phyloP scores from a whole-genome alignment of 2,797 vertebrate genomes.

The Buphagus erythrorhynchus region DNA sequence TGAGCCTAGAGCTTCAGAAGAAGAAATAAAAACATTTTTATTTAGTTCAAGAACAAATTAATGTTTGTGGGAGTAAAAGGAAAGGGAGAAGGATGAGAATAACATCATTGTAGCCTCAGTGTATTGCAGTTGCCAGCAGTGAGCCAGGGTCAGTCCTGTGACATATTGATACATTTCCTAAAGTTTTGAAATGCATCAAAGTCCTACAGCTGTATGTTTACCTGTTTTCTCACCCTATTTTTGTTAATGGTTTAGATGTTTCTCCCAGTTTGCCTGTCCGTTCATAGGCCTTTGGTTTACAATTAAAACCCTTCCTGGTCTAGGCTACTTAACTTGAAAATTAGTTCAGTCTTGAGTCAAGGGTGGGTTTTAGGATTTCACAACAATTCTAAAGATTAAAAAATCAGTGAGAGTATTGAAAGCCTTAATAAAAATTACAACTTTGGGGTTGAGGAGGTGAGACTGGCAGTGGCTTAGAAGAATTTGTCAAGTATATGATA shows the following conservation, averaged over 20 bases:
- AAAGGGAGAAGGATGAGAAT: neutral
- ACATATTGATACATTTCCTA: neutral
- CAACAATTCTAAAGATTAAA: neutral
- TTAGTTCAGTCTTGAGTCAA: neutral
- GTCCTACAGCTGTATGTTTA: neutral
- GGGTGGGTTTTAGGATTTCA: neutral
- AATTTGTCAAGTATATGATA: neutral
- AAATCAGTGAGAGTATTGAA: neutral
- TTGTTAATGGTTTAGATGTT: neutral
- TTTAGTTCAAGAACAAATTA: neutral
- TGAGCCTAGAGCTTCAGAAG: neutral
- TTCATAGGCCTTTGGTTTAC: neutral
- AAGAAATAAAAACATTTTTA: neutral
- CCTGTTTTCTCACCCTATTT: rapidly evolving
- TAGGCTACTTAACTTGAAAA: neutral
- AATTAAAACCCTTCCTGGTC: neutral
- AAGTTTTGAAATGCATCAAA: neutral
- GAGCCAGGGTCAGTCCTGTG: neutral
- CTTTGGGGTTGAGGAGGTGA: neutral
- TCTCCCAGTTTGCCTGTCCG: neutral
- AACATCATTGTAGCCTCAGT: neutral
- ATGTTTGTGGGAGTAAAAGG: neutral
- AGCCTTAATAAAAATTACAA: neutral
- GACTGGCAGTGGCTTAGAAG: neutral
- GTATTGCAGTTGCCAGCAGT: neutral